Percentiles rank a stretch among this genome's conserved stretches.
These are phyloP conservation scores for Cerastoderma edule DNA, from an alignment of 2,888 invertebrate genomes.

Conservation along the genomic window DNA sequence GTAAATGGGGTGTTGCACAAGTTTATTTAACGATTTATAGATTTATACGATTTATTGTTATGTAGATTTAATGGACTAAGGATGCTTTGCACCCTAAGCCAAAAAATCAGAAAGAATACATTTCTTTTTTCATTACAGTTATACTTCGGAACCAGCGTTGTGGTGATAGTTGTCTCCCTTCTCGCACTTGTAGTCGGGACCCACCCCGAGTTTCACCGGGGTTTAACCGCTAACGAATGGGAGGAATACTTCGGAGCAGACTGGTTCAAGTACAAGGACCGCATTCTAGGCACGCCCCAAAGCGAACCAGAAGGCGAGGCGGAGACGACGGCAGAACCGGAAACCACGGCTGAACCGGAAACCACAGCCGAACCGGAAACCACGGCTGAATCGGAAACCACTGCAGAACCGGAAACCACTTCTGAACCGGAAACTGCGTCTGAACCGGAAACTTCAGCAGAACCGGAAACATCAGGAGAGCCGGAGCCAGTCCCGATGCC, in stretches of 20 bases:
- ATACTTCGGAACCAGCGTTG: conserved; percentile 64
- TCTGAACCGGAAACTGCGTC: conserved; percentile 25
- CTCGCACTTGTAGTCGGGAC: conserved; percentile 71
- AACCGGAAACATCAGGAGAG: conserved; percentile 23
- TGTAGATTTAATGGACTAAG: no score
- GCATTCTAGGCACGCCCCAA: conserved; percentile 37
- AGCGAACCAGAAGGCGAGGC: conserved; percentile 9
- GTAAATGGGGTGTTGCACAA: no score
- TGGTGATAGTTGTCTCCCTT: conserved; percentile 69
- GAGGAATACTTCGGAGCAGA: conserved; percentile 56
- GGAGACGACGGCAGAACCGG: conserved; percentile 29
- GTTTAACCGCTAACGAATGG: conserved; percentile 62
- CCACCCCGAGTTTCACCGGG: conserved; percentile 60
- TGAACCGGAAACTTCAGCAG: conserved; percentile 19
- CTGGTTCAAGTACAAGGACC: conserved; percentile 49
- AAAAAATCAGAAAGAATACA: no score
- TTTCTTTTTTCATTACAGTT: conserved; percentile 65
- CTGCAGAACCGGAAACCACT: conserved; percentile 20
- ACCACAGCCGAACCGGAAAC: conserved; percentile 28
- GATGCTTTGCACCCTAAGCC: no score
- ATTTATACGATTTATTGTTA: no score
- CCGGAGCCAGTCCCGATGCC: conserved; percentile 54
- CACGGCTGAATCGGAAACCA: conserved; percentile 24
- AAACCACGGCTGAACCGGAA: conserved; percentile 24
- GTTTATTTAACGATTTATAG: no score